Conservation (phyloP, 2,888 invertebrate species). For the Cryptosula pallasiana region DNA sequence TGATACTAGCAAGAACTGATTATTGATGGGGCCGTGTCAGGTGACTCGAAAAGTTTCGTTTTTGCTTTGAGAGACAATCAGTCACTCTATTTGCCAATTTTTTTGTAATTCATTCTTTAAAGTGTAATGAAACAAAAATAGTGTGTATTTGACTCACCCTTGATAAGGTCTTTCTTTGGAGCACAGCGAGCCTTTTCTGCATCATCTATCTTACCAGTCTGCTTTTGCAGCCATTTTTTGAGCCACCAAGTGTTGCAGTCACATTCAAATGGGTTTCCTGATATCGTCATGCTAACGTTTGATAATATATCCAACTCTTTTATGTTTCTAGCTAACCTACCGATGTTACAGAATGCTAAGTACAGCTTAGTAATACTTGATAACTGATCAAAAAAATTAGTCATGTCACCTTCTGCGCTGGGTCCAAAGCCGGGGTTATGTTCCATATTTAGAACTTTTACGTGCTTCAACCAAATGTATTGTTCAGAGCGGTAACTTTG, state of each 20-base stretch:
- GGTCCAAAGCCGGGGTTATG: not conserved
- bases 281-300: not conserved
- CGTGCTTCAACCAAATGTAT: not conserved
- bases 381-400: not conserved
- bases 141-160: too few relatives aligned
- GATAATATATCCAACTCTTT: not conserved
- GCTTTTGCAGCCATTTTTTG: not conserved
- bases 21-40: too few relatives aligned
- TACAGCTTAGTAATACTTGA: not conserved
- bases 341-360: not conserved
- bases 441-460: not conserved
- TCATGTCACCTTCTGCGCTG: not conserved
- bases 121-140: too few relatives aligned
- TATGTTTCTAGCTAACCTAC: not conserved
- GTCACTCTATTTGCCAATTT: too few relatives aligned
- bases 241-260: not conserved
- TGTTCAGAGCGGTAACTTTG: not conserved
- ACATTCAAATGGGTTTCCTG: not conserved
- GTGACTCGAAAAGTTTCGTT: too few relatives aligned
- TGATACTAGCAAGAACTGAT: too few relatives aligned
- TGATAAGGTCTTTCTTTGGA: too few relatives aligned
- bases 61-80: too few relatives aligned
- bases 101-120: too few relatives aligned
- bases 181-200: too few relatives aligned
- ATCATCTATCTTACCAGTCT: too few relatives aligned